Base-by-base conservation (phyloP, 2,113 vertebrate genomes). In the Serinus canaria region DNA sequence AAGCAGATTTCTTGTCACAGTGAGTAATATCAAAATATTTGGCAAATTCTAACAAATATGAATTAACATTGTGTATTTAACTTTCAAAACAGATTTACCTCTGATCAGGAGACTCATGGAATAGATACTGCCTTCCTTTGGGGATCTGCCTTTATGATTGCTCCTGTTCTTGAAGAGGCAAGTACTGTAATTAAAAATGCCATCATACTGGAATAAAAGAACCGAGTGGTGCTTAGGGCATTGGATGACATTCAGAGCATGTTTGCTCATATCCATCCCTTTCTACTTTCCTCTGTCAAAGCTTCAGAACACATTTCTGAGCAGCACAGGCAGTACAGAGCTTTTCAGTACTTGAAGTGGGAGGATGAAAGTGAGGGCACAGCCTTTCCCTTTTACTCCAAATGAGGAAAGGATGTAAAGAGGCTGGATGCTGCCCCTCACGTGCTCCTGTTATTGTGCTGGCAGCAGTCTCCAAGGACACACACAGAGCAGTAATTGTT, bases 41-140 rank as follows among this genome's bases (percentile, higher is more conserved):
- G 39, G 21, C 13, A 49, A 58, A n/a, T 83, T 89, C 49, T 76
- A 25, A 16, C 1, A 3, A 35, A 43, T 43, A 6, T 89, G 53
- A 91, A 75, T 75, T 90, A 95, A 83, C 30, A 31, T 30, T 81
- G 5, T 4, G 0, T 50, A 76, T 95, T 83, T 93, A 11, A 24
- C 67, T 77, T 94, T 91, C 60, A 83, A 96, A 72, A 39, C 35
- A 97, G 96, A 74, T 97, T 98, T 87, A 93, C 95, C 31, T 94
- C 91, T 16, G 94, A 97, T 90, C 74, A 68, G 60, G 66, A 94
- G 87, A 94, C 94, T 89, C 96, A 94, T 84, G 94, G 82, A 81
- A 94, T 96, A 87, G 95, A 96, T n/a, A 96, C 74, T 50, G 94
- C 95, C 62, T 97, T 97, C 89, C 96, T 97, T 44, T 97, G 96